Evolutionary conservation across 2,888 invertebrate species (phyloP), one percentile per base, ranked within the genome.

Genomic region (Sicus ferrugineus): DNA sequence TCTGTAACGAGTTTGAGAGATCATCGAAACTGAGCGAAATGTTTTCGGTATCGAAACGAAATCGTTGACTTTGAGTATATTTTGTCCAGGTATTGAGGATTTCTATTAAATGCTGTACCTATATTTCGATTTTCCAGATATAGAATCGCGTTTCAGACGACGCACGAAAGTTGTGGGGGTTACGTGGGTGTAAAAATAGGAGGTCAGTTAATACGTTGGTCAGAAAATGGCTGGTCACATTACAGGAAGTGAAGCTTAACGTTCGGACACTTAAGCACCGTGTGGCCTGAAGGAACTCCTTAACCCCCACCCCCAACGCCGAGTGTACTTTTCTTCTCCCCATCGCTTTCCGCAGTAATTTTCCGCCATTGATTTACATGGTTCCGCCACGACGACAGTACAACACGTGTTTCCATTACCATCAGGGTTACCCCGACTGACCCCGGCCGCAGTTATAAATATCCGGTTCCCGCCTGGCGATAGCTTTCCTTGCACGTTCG

Each of bases 331-430:
- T 50, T n/a, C 50, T 50, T 50, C 21, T 21, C 21, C 28, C 26
- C 26, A 16, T 14, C 19, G 50, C 5, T 30, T 64, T 21, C 64
- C 50, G 9, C 64, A 30, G 50, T 52, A 31, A 64, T 64, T 52
- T 63, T 64, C 64, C 64, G 64, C 52, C 34, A 31, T 64, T 64
- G 19, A 23, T 64, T 64, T 34, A 64, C 52, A 50, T 23, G 34
- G 38, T 31, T n/a, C n/a, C n/a, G n/a, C n/a, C n/a, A 50, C 6
- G 48, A 61, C 42, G 42, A 59, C 52, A 31, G 23, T 31, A 31
- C 34, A 23, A 64, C 64, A 64, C 64, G 64, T 64, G 64, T 64
- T 64, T 64, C 52, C 52, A 64, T 64, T 64, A 64, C 52, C 52
- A 34, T 28, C 50, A 52, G 34, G 52, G 50, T 63, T 28, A 63